phyloP scores from a whole-genome alignment of 2,888 invertebrate genomes.

The Athalia circularis region DNA sequence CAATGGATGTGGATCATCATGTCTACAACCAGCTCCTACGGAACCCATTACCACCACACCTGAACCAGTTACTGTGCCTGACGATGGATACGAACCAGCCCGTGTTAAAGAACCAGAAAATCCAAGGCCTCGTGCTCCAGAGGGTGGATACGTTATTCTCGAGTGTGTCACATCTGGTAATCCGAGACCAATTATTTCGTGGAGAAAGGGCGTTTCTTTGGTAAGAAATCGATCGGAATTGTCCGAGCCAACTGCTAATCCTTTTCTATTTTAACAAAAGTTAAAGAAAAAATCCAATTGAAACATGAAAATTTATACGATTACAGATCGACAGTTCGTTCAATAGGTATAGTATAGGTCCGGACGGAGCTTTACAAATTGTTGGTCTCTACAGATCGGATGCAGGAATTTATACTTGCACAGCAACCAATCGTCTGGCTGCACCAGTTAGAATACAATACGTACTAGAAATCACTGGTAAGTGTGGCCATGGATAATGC shows the following conservation, averaged over 20 bases:
- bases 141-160: conserved; percentile 85
- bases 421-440: conserved; percentile 87
- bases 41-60: conserved; percentile 71
- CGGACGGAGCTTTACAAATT: conserved; percentile 88
- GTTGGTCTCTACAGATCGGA: conserved; percentile 87
- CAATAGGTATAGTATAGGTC: conserved; percentile 83
- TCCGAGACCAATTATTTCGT: conserved; percentile 86
- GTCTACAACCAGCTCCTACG: conserved; percentile 77
- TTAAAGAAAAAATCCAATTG: too few relatives aligned
- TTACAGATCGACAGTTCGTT: conserved; percentile 83
- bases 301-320: background rate
- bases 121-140: conserved; percentile 80
- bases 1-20: conserved; percentile 85
- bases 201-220: conserved; percentile 84
- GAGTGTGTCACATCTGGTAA: conserved; percentile 86
- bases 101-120: conserved; percentile 73
- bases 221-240: conserved; percentile 73
- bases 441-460: conserved; percentile 82
- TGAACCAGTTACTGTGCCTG: conserved; percentile 61
- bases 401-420: conserved; percentile 89
- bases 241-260: background rate
- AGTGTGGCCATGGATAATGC: conserved; percentile 60
- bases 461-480: conserved; percentile 85
- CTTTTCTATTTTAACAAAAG: too few relatives aligned
- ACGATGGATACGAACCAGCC: conserved; percentile 61